Evolutionary conservation across 2,113 vertebrate species (phyloP).

Genomic region (Platanista minor): DNA sequence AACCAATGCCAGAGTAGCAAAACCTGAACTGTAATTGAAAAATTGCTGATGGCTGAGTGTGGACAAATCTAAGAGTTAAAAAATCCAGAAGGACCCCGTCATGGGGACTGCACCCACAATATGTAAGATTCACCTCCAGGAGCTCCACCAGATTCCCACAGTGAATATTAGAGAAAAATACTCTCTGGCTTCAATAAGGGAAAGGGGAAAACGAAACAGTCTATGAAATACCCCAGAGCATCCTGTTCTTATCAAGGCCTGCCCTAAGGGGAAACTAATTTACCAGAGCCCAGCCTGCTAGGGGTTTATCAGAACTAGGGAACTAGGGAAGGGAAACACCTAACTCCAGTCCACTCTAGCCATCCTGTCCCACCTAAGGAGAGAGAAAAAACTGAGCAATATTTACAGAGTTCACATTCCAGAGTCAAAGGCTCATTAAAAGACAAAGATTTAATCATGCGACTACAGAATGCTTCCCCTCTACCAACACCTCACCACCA

Average conservation of each 20-base stretch:
- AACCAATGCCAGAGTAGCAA: not conserved
- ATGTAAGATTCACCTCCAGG: not conserved
- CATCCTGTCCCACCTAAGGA: not conserved
- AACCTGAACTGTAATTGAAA: not conserved
- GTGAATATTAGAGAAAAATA: not conserved
- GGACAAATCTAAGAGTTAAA: not conserved
- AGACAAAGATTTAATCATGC: not conserved
- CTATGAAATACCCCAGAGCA: not conserved
- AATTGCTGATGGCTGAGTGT: not conserved
- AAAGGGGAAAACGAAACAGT: not conserved
- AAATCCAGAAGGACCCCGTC: not conserved
- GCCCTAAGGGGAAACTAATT: not conserved
- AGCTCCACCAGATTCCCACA: not conserved
- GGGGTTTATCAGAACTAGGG: not conserved
- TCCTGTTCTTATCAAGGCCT: not conserved
- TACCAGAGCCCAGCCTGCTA: not conserved
- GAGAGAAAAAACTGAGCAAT: not conserved
- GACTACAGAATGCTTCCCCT: not conserved
- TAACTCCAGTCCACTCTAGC: not conserved
- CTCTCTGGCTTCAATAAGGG: not conserved
- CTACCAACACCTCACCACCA: not conserved
- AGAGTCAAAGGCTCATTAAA: not conserved
- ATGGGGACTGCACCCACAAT: not conserved
- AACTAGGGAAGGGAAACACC: not conserved
- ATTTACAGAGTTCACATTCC: not conserved